These are phyloP conservation scores for Conus canariensis DNA, from an alignment of 2,888 invertebrate species.

Conservation along the genomic window DNA sequence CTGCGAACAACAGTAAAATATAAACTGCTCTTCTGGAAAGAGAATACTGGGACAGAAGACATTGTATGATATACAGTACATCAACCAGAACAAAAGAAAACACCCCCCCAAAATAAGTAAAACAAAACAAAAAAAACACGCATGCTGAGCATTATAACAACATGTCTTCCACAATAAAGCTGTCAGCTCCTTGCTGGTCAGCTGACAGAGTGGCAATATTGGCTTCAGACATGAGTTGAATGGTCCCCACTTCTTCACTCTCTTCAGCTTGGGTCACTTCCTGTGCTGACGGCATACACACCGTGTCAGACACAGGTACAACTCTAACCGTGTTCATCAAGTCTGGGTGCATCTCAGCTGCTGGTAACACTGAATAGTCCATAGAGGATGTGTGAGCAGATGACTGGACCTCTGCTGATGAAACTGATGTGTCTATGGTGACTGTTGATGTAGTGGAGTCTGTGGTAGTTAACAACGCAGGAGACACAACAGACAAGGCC, in stretches of 20 bases:
- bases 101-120: background rate
- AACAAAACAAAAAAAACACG: background rate
- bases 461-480: background rate
- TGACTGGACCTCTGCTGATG: background rate
- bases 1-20: too few relatives aligned
- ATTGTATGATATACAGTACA: too few relatives aligned
- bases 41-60: too few relatives aligned
- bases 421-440: background rate
- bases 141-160: slow-evolving; percentile 1
- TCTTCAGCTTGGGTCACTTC: background rate
- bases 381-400: background rate
- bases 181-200: slow-evolving; percentile 31
- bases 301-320: background rate
- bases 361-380: background rate
- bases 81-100: background rate
- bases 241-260: background rate
- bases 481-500: background rate
- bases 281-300: background rate
- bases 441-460: background rate
- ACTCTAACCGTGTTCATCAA: background rate
- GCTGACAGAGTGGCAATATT: background rate
- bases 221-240: background rate
- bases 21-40: too few relatives aligned
- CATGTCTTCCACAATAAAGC: slow-evolving; percentile 29
- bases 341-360: background rate